Conservation (phyloP, 1,140 invertebrate genomes). For the Andricus grossulariae region DNA sequence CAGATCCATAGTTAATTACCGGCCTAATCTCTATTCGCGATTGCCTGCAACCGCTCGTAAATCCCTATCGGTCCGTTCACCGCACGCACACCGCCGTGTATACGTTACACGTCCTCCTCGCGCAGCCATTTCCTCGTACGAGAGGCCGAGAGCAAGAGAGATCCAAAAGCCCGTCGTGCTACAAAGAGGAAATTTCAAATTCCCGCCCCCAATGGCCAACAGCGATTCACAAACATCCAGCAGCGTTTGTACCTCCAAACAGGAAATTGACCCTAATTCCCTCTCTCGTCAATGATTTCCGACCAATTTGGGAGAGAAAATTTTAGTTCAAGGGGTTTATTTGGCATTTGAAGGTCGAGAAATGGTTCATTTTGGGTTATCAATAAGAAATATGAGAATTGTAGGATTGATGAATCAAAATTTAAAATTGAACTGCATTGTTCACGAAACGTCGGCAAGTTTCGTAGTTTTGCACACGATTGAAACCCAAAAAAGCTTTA, state of each 20-base stretch:
- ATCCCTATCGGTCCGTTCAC: slow-evolving; percentile 72
- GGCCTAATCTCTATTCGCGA: slow-evolving; percentile 76
- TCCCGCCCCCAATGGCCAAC: slow-evolving; percentile 11
- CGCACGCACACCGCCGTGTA: slow-evolving; percentile 54
- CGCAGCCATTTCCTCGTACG: slow-evolving; percentile 12
- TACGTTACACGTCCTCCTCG: slow-evolving; percentile 21
- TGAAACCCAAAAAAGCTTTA: no score
- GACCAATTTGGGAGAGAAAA: not conserved
- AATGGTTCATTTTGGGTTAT: no score
- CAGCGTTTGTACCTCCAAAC: slow-evolving; percentile 13
- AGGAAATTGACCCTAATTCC: slow-evolving; percentile 24
- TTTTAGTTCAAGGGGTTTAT: no score
- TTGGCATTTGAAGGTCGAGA: no score
- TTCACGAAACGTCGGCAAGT: no score
- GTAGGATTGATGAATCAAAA: no score
- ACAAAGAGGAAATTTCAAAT: slow-evolving; percentile 28
- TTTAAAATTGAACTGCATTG: no score
- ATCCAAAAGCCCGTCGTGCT: not conserved
- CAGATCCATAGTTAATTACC: slow-evolving; percentile 77
- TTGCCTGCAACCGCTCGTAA: slow-evolving; percentile 76
- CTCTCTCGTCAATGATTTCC: slow-evolving; percentile 2
- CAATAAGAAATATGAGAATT: no score
- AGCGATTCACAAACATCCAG: slow-evolving; percentile 10
- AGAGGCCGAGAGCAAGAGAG: not conserved
- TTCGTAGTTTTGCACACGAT: no score